phyloP scores from a whole-genome alignment of 2,888 invertebrate species.

The Papilio protenor region DNA sequence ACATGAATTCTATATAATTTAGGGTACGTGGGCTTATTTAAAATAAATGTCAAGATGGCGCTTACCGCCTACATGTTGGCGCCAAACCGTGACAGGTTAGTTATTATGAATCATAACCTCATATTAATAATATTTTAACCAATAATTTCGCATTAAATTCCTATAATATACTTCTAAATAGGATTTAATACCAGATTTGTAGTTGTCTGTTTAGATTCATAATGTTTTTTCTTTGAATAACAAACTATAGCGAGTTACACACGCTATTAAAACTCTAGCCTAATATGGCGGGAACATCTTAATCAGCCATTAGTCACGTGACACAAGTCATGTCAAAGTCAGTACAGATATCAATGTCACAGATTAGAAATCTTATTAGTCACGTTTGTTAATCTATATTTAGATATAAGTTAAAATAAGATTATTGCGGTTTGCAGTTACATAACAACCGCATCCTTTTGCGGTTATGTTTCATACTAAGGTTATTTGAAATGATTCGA shows the following conservation, averaged over 20 bases:
- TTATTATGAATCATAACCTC: constrained; percentile 29
- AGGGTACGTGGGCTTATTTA: constrained; percentile 14
- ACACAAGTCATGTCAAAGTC: constrained; percentile 18
- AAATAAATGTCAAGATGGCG: constrained; percentile 29
- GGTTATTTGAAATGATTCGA: neutral
- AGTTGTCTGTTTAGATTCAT: neutral
- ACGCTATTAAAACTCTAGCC: neutral
- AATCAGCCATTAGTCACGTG: constrained; percentile 8
- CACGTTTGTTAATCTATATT: constrained; percentile 6
- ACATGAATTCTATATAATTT: constrained; percentile 2
- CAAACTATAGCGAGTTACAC: neutral
- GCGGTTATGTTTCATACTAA: neutral
- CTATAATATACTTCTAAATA: neutral
- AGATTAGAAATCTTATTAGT: neutral
- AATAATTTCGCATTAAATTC: neutral
- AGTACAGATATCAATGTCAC: constrained; percentile 27
- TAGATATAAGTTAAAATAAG: neutral
- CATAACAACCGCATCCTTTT: neutral
- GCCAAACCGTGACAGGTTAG: constrained; percentile 17
- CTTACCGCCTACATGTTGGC: constrained; percentile 27
- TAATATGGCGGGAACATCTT: neutral
- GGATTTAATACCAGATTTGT: neutral
- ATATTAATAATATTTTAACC: neutral
- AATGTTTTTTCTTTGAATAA: neutral
- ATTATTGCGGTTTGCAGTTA: neutral